Percentiles rank a stretch among this genome's conserved stretches.
Conservation (phyloP, 2,113 vertebrate genomes). For the Melospiza melodia region DNA sequence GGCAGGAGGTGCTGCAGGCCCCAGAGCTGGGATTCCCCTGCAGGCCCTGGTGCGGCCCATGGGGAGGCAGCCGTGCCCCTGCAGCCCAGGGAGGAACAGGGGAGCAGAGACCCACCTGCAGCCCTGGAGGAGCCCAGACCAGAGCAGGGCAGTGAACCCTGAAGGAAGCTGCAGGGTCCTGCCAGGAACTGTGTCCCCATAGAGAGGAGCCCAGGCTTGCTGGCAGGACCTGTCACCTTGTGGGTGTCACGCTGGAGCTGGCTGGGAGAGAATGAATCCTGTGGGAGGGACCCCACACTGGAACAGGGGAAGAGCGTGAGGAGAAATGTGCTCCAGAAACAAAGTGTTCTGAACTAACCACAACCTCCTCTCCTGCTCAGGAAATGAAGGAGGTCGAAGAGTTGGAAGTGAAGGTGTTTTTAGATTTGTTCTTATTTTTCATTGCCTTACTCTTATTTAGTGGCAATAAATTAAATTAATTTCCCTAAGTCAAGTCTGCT, state of each 20-base stretch:
- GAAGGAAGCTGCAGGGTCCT: neutral
- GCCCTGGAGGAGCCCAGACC: accelerated
- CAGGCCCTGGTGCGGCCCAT: accelerated
- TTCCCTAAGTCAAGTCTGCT: neutral
- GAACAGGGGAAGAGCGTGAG: neutral
- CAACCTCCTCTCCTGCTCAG: neutral
- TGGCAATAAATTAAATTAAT: neutral
- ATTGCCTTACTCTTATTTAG: neutral
- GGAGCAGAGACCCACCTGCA: neutral
- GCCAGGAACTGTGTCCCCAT: accelerated
- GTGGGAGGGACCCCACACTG: accelerated
- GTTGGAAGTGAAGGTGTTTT: neutral
- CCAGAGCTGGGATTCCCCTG: neutral
- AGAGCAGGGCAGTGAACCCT: neutral
- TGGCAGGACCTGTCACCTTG: accelerated
- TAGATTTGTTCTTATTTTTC: neutral
- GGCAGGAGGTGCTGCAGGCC: accelerated
- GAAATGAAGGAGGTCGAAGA: neutral
- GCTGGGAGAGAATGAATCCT: neutral
- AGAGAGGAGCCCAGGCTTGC: neutral
- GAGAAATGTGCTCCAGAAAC: neutral
- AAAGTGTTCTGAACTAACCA: neutral
- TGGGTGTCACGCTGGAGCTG: accelerated
- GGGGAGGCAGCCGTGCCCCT: neutral
- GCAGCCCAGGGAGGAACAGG: neutral